Base-by-base conservation (phyloP, 2,888 invertebrate species). In the Drosophila picticornis region DNA sequence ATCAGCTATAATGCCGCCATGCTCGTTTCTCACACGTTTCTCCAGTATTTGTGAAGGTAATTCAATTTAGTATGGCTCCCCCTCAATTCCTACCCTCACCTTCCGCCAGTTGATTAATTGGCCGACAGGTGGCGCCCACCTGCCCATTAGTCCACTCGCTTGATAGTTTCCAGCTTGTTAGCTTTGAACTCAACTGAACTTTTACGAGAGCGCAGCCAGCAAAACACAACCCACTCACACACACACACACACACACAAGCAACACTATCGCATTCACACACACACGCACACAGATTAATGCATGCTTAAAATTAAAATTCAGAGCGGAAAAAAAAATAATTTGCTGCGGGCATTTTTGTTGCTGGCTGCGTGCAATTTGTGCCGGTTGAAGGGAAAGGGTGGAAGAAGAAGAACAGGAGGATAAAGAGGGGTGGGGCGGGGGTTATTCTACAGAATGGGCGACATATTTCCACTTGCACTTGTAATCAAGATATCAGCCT, bases 171-270 rank as follows among this genome's bases (percentile, higher is more conserved):
- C 88, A 84, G 73, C 78, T 84, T 84, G 88, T 84, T 84, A 78
- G 86, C 86, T 84, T 88, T 88, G 88, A 84, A 84, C 84, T 86
- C 81, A 86, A 76, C 81, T 88, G 89, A 85, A 85, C 84, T 86
- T 81, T 84, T 72, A 80, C 66, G 71, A 87, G 84, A 87, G 80
- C 59, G 68, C 79, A 72, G 55, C 67, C 38, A 66, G 69, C 59
- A 48, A 71, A 51, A 64, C 55, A 32, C 53, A 40, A 32, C 69
- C 66, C 64, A 60, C 52, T 51, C 40, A 31, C 65, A 61, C 56
- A 25, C 60, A 57, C 59, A 50, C 34, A 46, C 43, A 48, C 32
- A 46, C 31, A 40, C 38, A 36, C 36, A 56, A 52, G 34, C 29
- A 38, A 40, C 34, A 46, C 56, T n/a, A 59, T 62, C 46, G 36